Evolutionary conservation across 2,888 invertebrate species (phyloP).

Genomic region (Chrysotoxum bicinctum): DNA sequence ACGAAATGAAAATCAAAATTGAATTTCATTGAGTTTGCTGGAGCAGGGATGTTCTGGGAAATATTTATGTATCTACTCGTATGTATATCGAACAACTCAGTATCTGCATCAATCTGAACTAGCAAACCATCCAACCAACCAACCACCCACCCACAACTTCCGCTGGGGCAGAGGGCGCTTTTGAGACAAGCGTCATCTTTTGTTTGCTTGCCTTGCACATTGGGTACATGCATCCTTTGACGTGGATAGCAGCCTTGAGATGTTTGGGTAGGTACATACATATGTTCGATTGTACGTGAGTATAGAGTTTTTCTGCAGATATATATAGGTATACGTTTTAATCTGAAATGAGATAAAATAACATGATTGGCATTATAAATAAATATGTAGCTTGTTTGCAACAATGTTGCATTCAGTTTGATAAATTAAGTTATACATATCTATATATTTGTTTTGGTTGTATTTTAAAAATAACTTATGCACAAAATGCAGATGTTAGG

Average conservation of each 20-base stretch:
- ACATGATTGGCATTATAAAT: not conserved
- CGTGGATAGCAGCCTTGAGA: constrained; percentile 54
- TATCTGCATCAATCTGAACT: not conserved
- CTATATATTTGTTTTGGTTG: not conserved
- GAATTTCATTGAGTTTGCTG: constrained; percentile 48
- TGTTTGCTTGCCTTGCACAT: constrained; percentile 26
- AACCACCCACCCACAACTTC: constrained; percentile 22
- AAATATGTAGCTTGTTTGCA: not conserved
- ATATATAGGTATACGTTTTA: not conserved
- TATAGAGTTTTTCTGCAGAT: not conserved
- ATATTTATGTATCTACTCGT: not conserved
- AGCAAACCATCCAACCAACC: not conserved
- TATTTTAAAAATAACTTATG: not conserved
- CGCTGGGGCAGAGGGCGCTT: constrained; percentile 34
- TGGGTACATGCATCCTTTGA: constrained; percentile 42
- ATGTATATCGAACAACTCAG: not conserved
- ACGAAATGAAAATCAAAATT: constrained; percentile 45
- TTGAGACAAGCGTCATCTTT: constrained; percentile 53
- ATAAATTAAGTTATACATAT: not conserved
- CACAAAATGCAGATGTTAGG: no score
- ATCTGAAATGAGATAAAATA: constrained; percentile 49
- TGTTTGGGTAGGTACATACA: constrained; percentile 7
- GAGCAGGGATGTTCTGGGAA: constrained; percentile 8
- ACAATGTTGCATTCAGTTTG: constrained; percentile 8
- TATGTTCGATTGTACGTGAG: constrained; percentile 1